Evolutionary conservation across 2,888 invertebrate species (phyloP).

Genomic region (Phorcus lineatus): DNA sequence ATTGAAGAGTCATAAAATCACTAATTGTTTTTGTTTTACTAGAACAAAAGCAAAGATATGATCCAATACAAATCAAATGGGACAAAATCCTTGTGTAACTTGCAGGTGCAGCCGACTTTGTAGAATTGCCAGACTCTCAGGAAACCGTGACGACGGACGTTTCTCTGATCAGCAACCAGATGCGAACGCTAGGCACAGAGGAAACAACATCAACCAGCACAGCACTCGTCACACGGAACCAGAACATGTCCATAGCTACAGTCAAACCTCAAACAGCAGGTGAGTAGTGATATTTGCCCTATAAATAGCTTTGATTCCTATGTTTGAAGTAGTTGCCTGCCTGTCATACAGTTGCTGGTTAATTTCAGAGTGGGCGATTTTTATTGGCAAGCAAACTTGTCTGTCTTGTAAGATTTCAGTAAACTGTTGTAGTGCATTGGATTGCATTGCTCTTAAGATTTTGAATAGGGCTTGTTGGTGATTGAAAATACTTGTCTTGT

Average conservation of each 20-base stretch:
- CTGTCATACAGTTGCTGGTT: too few species aligned
- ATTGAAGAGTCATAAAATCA: background rate
- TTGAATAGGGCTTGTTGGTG: too few species aligned
- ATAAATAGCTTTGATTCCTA: too few species aligned
- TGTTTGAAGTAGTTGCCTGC: too few species aligned
- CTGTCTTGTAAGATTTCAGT: too few species aligned
- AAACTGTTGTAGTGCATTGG: too few species aligned
- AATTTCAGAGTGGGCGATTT: too few species aligned
- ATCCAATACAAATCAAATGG: background rate
- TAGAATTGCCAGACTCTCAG: slow-evolving; percentile 10
- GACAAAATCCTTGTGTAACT: background rate
- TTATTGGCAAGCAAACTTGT: too few species aligned
- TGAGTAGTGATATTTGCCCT: slow-evolving; percentile 1
- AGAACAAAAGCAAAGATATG: background rate
- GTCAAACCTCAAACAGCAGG: slow-evolving; percentile 55
- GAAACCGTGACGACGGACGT: slow-evolving; percentile 58
- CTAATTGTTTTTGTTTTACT: background rate
- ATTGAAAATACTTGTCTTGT: too few species aligned
- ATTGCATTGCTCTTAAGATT: too few species aligned
- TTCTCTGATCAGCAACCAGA: slow-evolving; percentile 79
- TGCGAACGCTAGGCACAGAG: slow-evolving; percentile 77
- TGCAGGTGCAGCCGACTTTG: slow-evolving; percentile 35
- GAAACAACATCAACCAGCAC: slow-evolving; percentile 32
- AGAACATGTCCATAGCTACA: slow-evolving; percentile 51
- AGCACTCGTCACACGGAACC: slow-evolving; percentile 49